Percentiles rank a stretch among this genome's conserved stretches.
Conservation (phyloP, 1,140 invertebrate species). For the Psilanteris sp. region DNA sequence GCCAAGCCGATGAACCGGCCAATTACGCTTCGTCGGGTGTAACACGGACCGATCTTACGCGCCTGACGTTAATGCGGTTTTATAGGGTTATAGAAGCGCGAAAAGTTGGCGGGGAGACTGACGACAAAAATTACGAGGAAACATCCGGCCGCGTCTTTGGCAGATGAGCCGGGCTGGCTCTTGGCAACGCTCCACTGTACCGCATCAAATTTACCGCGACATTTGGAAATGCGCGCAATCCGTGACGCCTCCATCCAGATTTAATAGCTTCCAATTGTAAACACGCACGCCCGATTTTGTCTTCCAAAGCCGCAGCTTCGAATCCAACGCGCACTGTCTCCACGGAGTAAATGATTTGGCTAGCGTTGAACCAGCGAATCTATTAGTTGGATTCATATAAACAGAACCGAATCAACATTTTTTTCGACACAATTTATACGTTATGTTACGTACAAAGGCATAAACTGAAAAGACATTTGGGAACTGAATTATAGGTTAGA, state of each 20-base stretch:
- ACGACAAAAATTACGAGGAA: slow-evolving; percentile 41
- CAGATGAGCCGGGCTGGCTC: slow-evolving; percentile 17
- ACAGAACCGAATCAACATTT: too few species aligned
- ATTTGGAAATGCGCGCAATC: slow-evolving; percentile 19
- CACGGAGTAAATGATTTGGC: too few species aligned
- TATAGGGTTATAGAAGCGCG: slow-evolving; percentile 30
- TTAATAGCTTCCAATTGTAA: slow-evolving; percentile 24
- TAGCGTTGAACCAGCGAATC: too few species aligned
- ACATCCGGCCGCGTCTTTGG: slow-evolving; percentile 45
- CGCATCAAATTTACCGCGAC: slow-evolving; percentile 34
- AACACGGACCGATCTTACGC: slow-evolving; percentile 48
- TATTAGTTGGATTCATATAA: too few species aligned
- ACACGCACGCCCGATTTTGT: slow-evolving; percentile 3
- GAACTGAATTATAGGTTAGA: too few species aligned
- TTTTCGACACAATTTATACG: too few species aligned
- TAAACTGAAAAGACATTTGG: too few species aligned
- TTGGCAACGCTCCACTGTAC: slow-evolving; percentile 20
- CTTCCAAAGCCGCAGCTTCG: too few species aligned
- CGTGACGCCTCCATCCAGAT: slow-evolving; percentile 10
- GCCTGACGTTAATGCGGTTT: slow-evolving; percentile 45
- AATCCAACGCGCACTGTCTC: too few species aligned
- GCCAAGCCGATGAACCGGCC: slow-evolving; percentile 60
- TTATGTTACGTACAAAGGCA: too few species aligned
- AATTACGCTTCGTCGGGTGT: slow-evolving; percentile 59
- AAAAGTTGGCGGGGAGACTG: slow-evolving; percentile 34